Percentiles rank a stretch among this genome's conserved stretches.
These are phyloP conservation scores for Mormyrus iriodes DNA, from an alignment of 2,113 vertebrate genomes.

Conservation along the genomic window DNA sequence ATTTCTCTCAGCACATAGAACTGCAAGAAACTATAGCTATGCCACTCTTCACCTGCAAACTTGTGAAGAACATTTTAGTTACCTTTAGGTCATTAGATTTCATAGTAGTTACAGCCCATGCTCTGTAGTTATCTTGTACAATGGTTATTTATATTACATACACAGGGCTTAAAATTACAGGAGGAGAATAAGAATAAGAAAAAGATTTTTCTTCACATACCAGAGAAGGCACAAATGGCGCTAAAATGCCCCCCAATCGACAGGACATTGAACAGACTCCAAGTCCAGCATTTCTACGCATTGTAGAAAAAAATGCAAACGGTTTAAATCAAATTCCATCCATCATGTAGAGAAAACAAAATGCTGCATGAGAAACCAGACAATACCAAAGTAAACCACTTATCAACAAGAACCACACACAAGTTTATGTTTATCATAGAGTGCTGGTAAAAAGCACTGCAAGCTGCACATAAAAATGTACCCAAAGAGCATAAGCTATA, in stretches of 20 bases:
- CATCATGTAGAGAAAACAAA: background rate
- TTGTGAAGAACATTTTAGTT: background rate
- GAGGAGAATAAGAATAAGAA: no score
- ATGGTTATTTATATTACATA: background rate
- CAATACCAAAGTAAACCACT: background rate
- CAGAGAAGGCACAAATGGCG: slow-evolving; percentile 75
- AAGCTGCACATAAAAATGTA: background rate
- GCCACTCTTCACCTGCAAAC: background rate
- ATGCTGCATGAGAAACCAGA: background rate
- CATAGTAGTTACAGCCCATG: background rate
- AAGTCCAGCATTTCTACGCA: slow-evolving; percentile 75
- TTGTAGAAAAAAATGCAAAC: slow-evolving; percentile 29
- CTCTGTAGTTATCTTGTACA: background rate
- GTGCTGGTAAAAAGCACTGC: background rate
- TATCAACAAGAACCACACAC: background rate
- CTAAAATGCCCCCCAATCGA: slow-evolving; percentile 77
- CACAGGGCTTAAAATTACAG: background rate
- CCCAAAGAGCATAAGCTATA: background rate
- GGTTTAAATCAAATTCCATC: background rate
- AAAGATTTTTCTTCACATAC: slow-evolving; percentile 50
- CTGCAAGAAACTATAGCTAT: background rate
- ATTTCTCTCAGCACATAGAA: background rate
- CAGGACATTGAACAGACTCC: slow-evolving; percentile 82
- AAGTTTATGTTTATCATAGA: background rate
- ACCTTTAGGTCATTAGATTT: background rate